Evolutionary conservation across 2,113 vertebrate species (phyloP).

Genomic region (Ceyx melanurus): DNA sequence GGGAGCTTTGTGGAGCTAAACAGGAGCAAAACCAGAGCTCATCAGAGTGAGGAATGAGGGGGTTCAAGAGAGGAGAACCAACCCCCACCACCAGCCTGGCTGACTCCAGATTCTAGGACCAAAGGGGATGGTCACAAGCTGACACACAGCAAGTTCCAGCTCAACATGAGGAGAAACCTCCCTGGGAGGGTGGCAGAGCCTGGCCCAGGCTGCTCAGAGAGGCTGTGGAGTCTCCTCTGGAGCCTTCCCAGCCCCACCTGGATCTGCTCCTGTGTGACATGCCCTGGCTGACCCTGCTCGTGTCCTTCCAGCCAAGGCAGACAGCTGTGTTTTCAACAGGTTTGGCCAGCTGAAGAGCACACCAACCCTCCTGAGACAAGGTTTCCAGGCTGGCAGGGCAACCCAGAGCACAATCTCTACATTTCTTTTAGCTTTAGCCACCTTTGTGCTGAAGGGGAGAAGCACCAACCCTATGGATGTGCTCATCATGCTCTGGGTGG

Average conservation of each 20-base stretch:
- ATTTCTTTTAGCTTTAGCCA: neutral
- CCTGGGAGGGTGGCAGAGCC: no score
- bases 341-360: conserved; percentile 7
- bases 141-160: no score
- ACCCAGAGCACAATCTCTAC: neutral
- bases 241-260: no score
- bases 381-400: neutral
- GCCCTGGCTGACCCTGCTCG: no score
- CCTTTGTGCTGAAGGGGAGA: neutral
- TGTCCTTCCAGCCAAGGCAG: neutral
- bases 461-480: neutral
- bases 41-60: neutral
- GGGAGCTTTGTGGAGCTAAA: neutral
- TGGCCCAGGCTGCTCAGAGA: no score
- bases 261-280: no score
- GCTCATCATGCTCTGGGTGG: neutral
- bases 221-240: no score
- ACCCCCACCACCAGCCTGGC: fast-evolving
- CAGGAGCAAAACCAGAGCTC: neutral
- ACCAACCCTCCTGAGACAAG: conserved; percentile 4
- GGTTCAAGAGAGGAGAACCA: neutral
- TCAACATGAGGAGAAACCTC: no score
- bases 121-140: no score
- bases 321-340: neutral
- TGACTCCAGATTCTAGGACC: neutral